Conservation (phyloP, 2,797 vertebrate genomes). For the Enteromius treurensis region DNA sequence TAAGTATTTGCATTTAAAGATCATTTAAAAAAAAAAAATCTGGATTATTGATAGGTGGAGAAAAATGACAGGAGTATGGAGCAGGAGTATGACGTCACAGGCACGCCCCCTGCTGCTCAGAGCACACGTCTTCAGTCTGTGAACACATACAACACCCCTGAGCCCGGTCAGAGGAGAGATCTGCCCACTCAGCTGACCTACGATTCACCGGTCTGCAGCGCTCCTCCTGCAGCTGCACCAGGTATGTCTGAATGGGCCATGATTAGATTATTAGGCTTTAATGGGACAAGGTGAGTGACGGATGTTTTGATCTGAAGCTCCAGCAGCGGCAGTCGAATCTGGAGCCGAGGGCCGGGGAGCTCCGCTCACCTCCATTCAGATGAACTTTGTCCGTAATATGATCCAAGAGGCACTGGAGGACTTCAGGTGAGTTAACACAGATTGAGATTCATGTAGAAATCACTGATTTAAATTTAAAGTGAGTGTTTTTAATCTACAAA, state of each 20-base stretch:
- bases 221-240: slow-evolving; percentile 69
- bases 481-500: background rate
- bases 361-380: slow-evolving; percentile 90
- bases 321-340: slow-evolving; percentile 76
- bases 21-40: background rate
- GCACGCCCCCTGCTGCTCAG: slow-evolving; percentile 68
- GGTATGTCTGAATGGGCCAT: slow-evolving; percentile 50
- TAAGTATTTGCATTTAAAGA: background rate
- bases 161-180: slow-evolving; percentile 77
- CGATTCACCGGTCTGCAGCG: slow-evolving; percentile 75
- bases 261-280: background rate
- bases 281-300: background rate
- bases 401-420: slow-evolving; percentile 96
- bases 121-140: slow-evolving; percentile 61
- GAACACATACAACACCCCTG: slow-evolving; percentile 74
- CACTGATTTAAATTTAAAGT: background rate
- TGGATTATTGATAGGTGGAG: slow-evolving; percentile 61
- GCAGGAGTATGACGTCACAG: slow-evolving; percentile 71
- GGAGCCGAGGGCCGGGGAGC: slow-evolving; percentile 79
- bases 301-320: slow-evolving; percentile 66
- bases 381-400: slow-evolving; percentile 96
- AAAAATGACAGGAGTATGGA: slow-evolving; percentile 65
- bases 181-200: slow-evolving; percentile 74
- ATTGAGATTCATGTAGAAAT: background rate
- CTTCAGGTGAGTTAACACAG: slow-evolving; percentile 80